Evolutionary conservation across 2,888 invertebrate genomes (phyloP).

Genomic region (Hypercompe scribonia): DNA sequence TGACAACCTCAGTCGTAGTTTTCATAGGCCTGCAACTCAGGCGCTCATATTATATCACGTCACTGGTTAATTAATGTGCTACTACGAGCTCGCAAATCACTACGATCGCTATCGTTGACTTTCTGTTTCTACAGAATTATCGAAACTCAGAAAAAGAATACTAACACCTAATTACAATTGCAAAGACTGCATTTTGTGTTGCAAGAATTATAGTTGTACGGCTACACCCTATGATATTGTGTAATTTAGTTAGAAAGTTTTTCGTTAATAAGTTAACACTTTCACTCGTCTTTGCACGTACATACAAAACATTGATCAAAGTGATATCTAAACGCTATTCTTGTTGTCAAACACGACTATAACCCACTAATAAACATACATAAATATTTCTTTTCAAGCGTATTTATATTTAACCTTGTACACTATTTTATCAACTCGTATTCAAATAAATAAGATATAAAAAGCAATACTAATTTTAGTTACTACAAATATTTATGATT

Average conservation of each 20-base stretch:
- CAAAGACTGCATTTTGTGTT: constrained; percentile 33
- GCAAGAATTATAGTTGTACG: constrained; percentile 12
- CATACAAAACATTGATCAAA: constrained; percentile 30
- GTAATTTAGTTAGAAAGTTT: constrained; percentile 56
- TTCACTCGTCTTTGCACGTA: constrained; percentile 47
- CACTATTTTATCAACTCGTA: constrained; percentile 2
- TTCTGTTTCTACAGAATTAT: constrained; percentile 43
- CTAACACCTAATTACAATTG: constrained; percentile 24
- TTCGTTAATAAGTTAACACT: constrained; percentile 49
- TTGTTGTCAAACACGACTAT: constrained; percentile 42
- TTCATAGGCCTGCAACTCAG: constrained; percentile 19
- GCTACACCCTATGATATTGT: constrained; percentile 31
- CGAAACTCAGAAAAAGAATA: constrained; percentile 30
- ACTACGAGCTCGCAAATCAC: constrained; percentile 38
- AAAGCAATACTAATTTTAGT: constrained; percentile 9
- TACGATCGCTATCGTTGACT: constrained; percentile 32
- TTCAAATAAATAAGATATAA: not conserved
- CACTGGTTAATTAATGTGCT: constrained; percentile 31
- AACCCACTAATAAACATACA: constrained; percentile 45
- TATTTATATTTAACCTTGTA: constrained; percentile 23
- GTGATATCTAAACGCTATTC: constrained; percentile 34
- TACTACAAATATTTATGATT: not conserved
- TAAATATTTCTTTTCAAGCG: constrained; percentile 23
- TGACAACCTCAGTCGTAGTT: constrained; percentile 18
- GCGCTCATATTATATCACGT: constrained; percentile 14